Evolutionary conservation across 2,888 invertebrate species (phyloP).

Genomic region (Ptilodon capucinus): DNA sequence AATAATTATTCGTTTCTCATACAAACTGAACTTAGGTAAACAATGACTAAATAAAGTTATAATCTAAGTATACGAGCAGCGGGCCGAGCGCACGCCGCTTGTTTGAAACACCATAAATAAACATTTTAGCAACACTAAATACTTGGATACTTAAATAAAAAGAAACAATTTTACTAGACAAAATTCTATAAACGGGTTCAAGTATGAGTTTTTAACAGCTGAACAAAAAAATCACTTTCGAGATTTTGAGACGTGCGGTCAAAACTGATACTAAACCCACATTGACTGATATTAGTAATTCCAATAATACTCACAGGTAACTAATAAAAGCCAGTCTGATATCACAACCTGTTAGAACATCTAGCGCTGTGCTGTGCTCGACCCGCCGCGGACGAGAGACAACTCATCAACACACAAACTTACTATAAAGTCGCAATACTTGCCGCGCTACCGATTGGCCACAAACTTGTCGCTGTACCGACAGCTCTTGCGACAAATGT

Average conservation of each 20-base stretch:
- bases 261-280: not conserved
- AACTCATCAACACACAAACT: constrained; percentile 63
- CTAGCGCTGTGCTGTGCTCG: constrained; percentile 31
- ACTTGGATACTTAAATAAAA: not conserved
- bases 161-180: not conserved
- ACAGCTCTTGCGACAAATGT: not conserved
- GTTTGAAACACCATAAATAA: constrained; percentile 3
- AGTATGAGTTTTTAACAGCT: no score
- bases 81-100: constrained; percentile 38
- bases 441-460: constrained; percentile 36
- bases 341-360: constrained; percentile 49
- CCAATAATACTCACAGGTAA: constrained; percentile 23
- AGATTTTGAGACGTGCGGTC: no score
- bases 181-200: not conserved
- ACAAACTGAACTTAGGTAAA: constrained; percentile 73
- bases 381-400: constrained; percentile 36
- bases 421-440: constrained; percentile 63
- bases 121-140: not conserved
- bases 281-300: constrained; percentile 1
- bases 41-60: constrained; percentile 79
- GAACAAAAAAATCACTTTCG: no score
- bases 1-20: constrained; percentile 59
- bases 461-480: not conserved
- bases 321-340: constrained; percentile 29
- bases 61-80: constrained; percentile 63